Evolutionary conservation across 2,797 vertebrate genomes (phyloP).

Genomic region (Peromyscus nudipes): DNA sequence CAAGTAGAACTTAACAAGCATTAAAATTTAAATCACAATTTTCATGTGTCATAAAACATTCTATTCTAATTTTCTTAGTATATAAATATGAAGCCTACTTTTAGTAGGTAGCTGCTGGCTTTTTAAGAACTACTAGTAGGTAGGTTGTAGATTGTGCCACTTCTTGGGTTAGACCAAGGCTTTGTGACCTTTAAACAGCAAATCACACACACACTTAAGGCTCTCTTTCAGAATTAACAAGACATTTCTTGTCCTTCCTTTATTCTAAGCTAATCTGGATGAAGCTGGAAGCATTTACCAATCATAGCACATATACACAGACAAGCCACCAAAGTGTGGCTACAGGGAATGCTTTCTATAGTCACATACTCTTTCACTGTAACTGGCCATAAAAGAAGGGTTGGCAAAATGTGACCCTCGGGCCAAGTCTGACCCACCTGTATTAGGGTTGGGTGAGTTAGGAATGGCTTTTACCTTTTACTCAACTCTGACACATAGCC

Average conservation of each 20-base stretch:
- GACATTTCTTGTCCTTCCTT: conserved; percentile 13
- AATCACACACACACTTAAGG: not conserved
- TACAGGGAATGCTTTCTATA: not conserved
- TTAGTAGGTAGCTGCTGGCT: not conserved
- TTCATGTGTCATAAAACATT: conserved; percentile 32
- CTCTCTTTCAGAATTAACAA: conserved; percentile 17
- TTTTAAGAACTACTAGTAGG: conserved; percentile 34
- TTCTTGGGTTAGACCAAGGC: not conserved
- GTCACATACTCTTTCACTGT: not conserved
- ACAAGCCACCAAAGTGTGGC: conserved; percentile 19
- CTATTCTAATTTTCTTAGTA: not conserved
- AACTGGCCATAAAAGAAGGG: conserved; percentile 13
- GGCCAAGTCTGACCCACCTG: not conserved
- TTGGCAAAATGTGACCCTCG: not conserved
- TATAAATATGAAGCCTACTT: conserved; percentile 8
- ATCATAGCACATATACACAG: not conserved
- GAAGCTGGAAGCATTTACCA: not conserved
- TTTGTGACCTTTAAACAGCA: conserved; percentile 30
- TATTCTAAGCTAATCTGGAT: not conserved
- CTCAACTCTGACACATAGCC: not conserved
- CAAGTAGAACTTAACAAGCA: conserved; percentile 28
- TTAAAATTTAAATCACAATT: conserved; percentile 45
- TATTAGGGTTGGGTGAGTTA: conserved; percentile 11
- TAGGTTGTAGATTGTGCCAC: not conserved
- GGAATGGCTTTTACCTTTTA: not conserved